Evolutionary conservation across 92 coral and sea anemone species (phyloP), one percentile per base, ranked within the genome.

Genomic region (Metridium senile): DNA sequence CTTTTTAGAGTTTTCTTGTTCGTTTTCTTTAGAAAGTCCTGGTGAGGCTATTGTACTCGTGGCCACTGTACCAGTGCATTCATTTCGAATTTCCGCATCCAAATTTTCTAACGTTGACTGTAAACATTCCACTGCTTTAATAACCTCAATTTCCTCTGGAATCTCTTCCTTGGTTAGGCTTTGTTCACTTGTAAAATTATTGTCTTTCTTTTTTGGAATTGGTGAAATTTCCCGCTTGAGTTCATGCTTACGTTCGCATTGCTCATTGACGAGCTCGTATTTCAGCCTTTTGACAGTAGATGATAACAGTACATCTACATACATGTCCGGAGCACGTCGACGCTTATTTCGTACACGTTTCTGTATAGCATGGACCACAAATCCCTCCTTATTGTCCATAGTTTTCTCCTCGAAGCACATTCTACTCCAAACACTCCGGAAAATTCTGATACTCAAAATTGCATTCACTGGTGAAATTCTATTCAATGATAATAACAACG

Each of bases 291-390:
- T 94, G 58, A 96, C 97, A 22, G 99, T 96, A 34, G 96, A 91
- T 51, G 95, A 89, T 20, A 96, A 69, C 52, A 96, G 80, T 0
- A 93, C 99, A 27, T 91, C 92, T 74, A 96, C 71, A 31, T 84
- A 89, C 99, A 96, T 96, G 71, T 96, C 91, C 4, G 99, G 99
- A 58, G 85, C 96, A 71, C 99, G 88, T 88, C 93, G 93, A 17
- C 99, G 88, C 66, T 92, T 92, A 68, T 96, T 96, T 30, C 86
- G 85, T 34, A 77, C 88, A 68, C 94, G 94, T 88, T 96, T 96
- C 23, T 86, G 87, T 65, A 91, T 84, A 0, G 94, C 99, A 29
- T 88, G 91, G 74, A 74, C 76, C 0, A 96, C 93, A 62, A 96
- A 81, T 43, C 77, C 79, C 59, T 93, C 91, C 28, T 85, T 92